Percentiles rank a stretch among this genome's conserved stretches.
phyloP scores from a whole-genome alignment of 2,888 invertebrate species.

The Spicauda simplicius region DNA sequence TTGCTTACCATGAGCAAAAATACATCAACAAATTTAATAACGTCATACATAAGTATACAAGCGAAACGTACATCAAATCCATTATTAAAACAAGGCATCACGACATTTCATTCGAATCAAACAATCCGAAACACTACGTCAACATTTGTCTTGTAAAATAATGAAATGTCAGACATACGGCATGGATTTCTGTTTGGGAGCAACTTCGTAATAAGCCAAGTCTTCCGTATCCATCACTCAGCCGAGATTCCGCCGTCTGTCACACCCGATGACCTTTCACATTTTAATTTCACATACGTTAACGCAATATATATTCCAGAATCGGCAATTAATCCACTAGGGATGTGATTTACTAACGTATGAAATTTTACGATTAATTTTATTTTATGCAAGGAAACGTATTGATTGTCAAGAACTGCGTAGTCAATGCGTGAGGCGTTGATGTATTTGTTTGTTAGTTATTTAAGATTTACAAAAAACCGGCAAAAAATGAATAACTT shows the following conservation, averaged over 20 bases:
- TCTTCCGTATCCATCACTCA: constrained; percentile 71
- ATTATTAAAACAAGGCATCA: constrained; percentile 32
- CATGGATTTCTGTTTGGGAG: constrained; percentile 66
- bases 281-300: constrained; percentile 35
- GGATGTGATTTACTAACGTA: too few relatives aligned
- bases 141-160: constrained; percentile 78
- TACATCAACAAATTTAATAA: too few relatives aligned
- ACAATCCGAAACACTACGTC: constrained; percentile 44
- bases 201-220: constrained; percentile 77
- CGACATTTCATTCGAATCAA: constrained; percentile 38
- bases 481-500: too few relatives aligned
- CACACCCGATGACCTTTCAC: constrained; percentile 44
- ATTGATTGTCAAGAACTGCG: too few relatives aligned
- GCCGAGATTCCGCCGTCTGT: constrained; percentile 62
- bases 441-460: too few relatives aligned
- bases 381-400: too few relatives aligned
- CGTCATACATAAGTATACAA: too few relatives aligned
- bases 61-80: not conserved
- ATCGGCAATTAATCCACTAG: too few relatives aligned
- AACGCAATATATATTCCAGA: constrained; percentile 35
- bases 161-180: constrained; percentile 70
- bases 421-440: too few relatives aligned
- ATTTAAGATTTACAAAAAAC: too few relatives aligned
- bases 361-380: too few relatives aligned
- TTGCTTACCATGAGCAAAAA: too few relatives aligned